phyloP scores from a whole-genome alignment of 1,140 invertebrate genomes.

The Cecropterus lyciades region DNA sequence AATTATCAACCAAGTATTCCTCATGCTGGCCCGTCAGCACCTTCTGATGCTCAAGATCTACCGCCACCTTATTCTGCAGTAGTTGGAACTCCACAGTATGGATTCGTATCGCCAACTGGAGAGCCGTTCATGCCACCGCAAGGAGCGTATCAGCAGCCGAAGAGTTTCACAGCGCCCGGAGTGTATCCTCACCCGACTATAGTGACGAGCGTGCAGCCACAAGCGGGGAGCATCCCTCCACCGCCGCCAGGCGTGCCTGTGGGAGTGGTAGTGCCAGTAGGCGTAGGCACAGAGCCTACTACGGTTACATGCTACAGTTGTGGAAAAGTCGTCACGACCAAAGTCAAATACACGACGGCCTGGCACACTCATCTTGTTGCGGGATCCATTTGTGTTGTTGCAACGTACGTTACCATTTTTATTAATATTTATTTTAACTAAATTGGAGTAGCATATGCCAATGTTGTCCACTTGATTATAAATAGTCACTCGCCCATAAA shows the following conservation, averaged over 20 bases:
- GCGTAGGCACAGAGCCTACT: conserved; percentile 71
- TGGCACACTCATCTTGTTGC: conserved; percentile 79
- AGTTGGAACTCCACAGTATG: conserved; percentile 72
- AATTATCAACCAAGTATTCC: conserved; percentile 31
- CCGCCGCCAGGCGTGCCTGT: conserved; percentile 57
- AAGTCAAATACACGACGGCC: conserved; percentile 73
- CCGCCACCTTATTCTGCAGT: conserved; percentile 75
- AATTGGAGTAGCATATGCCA: no score
- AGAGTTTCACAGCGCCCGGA: conserved; percentile 64
- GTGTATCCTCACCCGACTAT: conserved; percentile 68
- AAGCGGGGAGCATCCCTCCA: conserved; percentile 48
- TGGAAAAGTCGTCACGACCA: conserved; percentile 73
- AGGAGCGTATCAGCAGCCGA: conserved; percentile 51
- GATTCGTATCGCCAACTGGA: conserved; percentile 58
- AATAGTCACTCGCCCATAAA: no score
- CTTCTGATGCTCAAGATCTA: conserved; percentile 63
- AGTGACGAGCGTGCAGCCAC: conserved; percentile 57
- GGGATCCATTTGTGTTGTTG: conserved; percentile 72
- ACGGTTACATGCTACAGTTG: conserved; percentile 76
- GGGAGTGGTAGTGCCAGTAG: conserved; percentile 62
- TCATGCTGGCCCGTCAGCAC: conserved; percentile 41
- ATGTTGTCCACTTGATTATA: no score
- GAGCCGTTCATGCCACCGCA: conserved; percentile 40
- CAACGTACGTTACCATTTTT: conserved; percentile 65
- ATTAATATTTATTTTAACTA: no score